Base-by-base conservation (phyloP, 2,113 vertebrate species). In the Chloropsis cyanopogon region DNA sequence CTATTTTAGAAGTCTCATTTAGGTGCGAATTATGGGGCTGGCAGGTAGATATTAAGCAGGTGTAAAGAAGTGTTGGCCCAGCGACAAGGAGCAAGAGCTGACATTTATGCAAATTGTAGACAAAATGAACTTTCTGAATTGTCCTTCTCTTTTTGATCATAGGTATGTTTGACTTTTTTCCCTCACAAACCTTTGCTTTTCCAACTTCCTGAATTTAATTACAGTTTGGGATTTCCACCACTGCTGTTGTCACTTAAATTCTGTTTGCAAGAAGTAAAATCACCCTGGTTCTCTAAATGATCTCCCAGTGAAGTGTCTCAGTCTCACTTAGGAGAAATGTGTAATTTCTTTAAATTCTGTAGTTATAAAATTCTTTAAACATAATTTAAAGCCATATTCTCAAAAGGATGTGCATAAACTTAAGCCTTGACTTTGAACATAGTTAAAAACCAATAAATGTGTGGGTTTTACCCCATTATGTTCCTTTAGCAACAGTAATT, bases 381-480 rank as follows among this genome's bases (percentile, higher is more conserved):
- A 8, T 6, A 41, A 46, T 73, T 82, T 63, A 75, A 90, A 76
- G 9, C 13, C 29, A 1, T 31, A 16, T 46, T 73, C 82, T 50
- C 35, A 54, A 28, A 82, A 73, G 5, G 10, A 35, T 9, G 7
- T 53, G 4, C 16, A 4, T 14, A 8, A 81, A 29, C 17, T 35
- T 73, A 26, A 57, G 19, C 17, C 16, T 29, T 76, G 26, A n/a
- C 29, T 79, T 71, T 7, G 28, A 91, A 16, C 16, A 2, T 17
- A 10, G 8, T 68, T 77, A 47, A 80, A 64, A 86, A 35, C 11
- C 21, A 23, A 10, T 39, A 23, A 59, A 33, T 23, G 6, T 39
- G 6, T 31, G n/a, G 23, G 6, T 1, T 28, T 88, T 39, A 21
- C 15, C 7, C 42, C 16, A 1, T 50, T 41, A 1, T 17, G 6